Evolutionary conservation across 1,140 invertebrate species (phyloP).

Genomic region (Drosophila watanabei): DNA sequence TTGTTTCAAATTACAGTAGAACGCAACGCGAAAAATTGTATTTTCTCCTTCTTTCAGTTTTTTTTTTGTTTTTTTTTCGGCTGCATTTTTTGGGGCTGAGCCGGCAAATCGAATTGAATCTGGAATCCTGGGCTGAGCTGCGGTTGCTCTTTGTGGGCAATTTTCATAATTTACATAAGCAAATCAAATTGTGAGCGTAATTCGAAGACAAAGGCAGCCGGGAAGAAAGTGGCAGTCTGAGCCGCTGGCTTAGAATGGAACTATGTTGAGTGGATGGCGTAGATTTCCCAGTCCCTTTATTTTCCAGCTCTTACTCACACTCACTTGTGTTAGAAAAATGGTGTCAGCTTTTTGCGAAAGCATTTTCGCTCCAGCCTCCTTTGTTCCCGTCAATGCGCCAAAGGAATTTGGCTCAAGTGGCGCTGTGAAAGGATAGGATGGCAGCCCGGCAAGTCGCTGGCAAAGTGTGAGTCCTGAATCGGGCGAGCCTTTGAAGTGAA

Average conservation of each 20-base stretch:
- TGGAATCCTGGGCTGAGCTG: slow-evolving; percentile 50
- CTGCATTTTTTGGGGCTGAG: slow-evolving; percentile 53
- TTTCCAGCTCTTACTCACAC: slow-evolving; percentile 8
- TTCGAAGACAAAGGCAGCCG: slow-evolving; percentile 36
- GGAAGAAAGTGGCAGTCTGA: slow-evolving; percentile 23
- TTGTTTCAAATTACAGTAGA: slow-evolving; percentile 80
- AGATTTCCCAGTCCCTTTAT: slow-evolving; percentile 56
- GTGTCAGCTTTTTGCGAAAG: slow-evolving; percentile 60
- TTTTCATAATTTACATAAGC: slow-evolving; percentile 83
- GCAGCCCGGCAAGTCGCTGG: not conserved
- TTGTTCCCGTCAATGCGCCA: slow-evolving; percentile 65
- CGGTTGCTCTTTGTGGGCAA: slow-evolving; percentile 77
- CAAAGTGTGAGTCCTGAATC: slow-evolving; percentile 21
- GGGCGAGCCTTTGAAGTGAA: slow-evolving; percentile 31
- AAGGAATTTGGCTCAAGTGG: slow-evolving; percentile 69
- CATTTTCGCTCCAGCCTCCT: slow-evolving; percentile 36
- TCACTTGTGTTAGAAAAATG: slow-evolving; percentile 43
- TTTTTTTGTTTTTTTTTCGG: slow-evolving; percentile 8
- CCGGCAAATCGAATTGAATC: slow-evolving; percentile 73
- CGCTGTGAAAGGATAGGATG: slow-evolving; percentile 31
- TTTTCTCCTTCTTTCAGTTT: slow-evolving; percentile 17
- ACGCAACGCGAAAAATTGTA: slow-evolving; percentile 70
- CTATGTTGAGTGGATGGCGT: slow-evolving; percentile 77
- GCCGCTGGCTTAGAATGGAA: slow-evolving; percentile 49
- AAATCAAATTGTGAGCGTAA: slow-evolving; percentile 81